phyloP scores from a whole-genome alignment of 2,888 invertebrate genomes.

The Andrena praecox region DNA sequence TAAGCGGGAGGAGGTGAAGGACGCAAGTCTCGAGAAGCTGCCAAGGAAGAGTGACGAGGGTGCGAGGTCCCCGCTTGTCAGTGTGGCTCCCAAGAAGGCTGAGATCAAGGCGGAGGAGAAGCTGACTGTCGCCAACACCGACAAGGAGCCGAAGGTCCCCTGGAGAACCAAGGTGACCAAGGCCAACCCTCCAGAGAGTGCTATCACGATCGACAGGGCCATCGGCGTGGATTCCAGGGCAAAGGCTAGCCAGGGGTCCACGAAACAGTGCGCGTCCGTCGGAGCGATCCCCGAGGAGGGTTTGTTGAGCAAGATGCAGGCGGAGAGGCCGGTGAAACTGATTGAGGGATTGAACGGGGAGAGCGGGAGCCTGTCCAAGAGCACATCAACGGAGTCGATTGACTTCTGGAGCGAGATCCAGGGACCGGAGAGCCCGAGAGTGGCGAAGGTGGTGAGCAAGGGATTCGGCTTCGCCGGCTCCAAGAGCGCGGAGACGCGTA shows the following conservation, averaged over 20 bases:
- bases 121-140: background rate
- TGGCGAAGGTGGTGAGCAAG: constrained; percentile 11
- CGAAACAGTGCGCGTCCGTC: constrained; percentile 23
- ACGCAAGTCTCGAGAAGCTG: background rate
- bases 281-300: constrained; percentile 5
- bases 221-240: background rate
- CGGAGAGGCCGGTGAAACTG: constrained; percentile 16
- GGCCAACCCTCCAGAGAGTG: background rate
- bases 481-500: constrained; percentile 16
- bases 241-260: background rate
- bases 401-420: constrained; percentile 83
- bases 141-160: constrained; percentile 25
- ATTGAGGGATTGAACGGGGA: constrained; percentile 37
- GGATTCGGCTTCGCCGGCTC: constrained; percentile 42
- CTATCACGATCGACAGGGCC: background rate
- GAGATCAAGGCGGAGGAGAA: constrained; percentile 22
- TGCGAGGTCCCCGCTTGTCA: background rate
- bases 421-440: constrained; percentile 62
- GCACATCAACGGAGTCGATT: constrained; percentile 72
- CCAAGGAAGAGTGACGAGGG: background rate
- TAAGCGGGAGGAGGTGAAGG: constrained; percentile 6
- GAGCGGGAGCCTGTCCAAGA: constrained; percentile 47
- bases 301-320: background rate
- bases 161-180: constrained; percentile 38
- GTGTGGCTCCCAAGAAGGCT: background rate